Conservation (phyloP, 1,140 invertebrate species). For the Sycophila sp. region DNA sequence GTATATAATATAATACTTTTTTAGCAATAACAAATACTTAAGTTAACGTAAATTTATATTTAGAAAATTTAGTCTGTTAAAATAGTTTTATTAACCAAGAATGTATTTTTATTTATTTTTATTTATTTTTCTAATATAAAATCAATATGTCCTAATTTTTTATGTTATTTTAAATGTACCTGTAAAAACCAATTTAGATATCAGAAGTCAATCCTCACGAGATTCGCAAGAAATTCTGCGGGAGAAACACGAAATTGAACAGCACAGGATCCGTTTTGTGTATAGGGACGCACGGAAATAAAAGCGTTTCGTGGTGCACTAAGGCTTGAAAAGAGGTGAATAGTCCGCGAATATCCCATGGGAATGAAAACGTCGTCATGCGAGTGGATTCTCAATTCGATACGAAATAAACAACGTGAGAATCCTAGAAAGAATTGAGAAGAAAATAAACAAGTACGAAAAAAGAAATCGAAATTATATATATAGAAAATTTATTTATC, state of each 20-base stretch:
- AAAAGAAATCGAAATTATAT: neutral
- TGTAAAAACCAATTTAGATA: no score
- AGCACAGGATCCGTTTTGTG: constrained; percentile 28
- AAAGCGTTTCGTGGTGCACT: constrained; percentile 25
- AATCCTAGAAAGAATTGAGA: constrained; percentile 3
- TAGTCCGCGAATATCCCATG: constrained; percentile 23
- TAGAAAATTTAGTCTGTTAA: no score
- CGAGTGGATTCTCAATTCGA: constrained; percentile 31
- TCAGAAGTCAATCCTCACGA: constrained; percentile 7
- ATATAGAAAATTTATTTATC: no score
- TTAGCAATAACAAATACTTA: no score
- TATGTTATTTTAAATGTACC: no score
- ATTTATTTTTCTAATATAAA: no score
- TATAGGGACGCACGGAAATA: constrained; percentile 22
- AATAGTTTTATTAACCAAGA: no score
- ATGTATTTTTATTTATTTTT: no score
- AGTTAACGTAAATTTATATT: no score
- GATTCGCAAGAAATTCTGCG: neutral
- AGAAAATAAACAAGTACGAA: neutral
- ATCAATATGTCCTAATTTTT: no score
- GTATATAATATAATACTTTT: no score
- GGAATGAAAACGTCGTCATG: constrained; percentile 30
- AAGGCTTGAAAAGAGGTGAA: constrained; percentile 37
- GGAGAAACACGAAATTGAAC: constrained; percentile 15
- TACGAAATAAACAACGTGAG: constrained; percentile 25